These are phyloP conservation scores for Odontocerum albicorne DNA, from an alignment of 2,888 invertebrate genomes.

Conservation along the genomic window DNA sequence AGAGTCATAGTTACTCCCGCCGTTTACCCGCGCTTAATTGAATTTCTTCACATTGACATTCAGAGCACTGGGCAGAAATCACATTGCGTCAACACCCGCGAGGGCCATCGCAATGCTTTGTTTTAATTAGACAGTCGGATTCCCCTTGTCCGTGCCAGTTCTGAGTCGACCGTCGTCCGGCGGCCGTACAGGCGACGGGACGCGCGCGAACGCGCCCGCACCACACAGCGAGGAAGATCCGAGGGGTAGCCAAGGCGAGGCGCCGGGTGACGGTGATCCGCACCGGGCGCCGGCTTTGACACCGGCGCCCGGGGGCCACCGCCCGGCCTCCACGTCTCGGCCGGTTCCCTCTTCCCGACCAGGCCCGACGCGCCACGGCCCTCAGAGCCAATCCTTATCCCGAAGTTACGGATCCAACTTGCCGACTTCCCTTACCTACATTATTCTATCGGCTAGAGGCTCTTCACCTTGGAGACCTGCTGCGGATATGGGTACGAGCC, in stretches of 20 bases:
- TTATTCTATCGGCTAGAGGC: constrained; percentile 69
- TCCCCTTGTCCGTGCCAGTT: constrained; percentile 67
- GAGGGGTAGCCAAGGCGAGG: constrained; percentile 47
- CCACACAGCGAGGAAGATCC: constrained; percentile 43
- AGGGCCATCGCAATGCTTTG: constrained; percentile 69
- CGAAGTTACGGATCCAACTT: constrained; percentile 67
- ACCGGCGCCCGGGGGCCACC: constrained; percentile 52
- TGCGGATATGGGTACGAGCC: constrained; percentile 71
- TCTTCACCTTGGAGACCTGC: constrained; percentile 75
- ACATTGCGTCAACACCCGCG: constrained; percentile 63
- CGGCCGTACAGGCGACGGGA: constrained; percentile 45
- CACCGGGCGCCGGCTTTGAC: constrained; percentile 58
- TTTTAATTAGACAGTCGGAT: constrained; percentile 70
- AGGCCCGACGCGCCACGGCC: constrained; percentile 63
- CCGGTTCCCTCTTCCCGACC: constrained; percentile 44
- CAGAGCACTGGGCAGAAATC: constrained; percentile 71
- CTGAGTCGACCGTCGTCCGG: constrained; percentile 58
- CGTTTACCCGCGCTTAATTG: constrained; percentile 64
- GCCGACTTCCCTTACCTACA: constrained; percentile 70
- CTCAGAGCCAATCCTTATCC: constrained; percentile 76
- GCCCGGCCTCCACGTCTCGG: constrained; percentile 34
- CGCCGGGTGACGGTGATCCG: constrained; percentile 43
- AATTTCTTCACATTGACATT: constrained; percentile 69
- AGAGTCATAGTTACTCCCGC: constrained; percentile 55
- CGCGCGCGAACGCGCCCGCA: constrained; percentile 36